Percentiles rank a stretch among this genome's conserved stretches.
Conservation (phyloP, 2,797 vertebrate species). For the Molossus alvarezi region DNA sequence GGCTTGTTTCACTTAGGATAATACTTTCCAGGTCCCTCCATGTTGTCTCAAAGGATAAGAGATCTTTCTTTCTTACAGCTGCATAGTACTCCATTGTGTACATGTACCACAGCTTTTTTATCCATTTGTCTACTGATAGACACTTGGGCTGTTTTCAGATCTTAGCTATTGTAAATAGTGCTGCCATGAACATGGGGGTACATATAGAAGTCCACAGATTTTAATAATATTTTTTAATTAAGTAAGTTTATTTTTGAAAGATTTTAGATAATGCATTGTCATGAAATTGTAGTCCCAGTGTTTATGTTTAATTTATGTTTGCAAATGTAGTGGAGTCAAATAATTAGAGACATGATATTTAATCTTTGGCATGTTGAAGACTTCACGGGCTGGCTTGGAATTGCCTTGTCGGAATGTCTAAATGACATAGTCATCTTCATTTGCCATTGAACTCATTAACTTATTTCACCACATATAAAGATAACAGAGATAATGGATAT, state of each 20-base stretch:
- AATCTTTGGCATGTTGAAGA: background rate
- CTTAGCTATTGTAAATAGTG: no score
- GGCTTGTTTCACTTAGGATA: no score
- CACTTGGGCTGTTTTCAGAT: no score
- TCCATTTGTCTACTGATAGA: no score
- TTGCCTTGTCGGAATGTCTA: background rate
- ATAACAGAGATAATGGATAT: background rate
- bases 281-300: background rate
- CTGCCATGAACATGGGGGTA: no score
- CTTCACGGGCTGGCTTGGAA: background rate
- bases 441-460: background rate
- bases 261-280: background rate
- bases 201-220: background rate
- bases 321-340: background rate
- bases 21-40: no score
- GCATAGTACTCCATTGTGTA: no score
- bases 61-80: no score
- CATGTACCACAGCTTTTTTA: no score
- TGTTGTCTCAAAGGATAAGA: no score
- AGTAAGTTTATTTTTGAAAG: background rate
- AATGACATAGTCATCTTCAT: background rate
- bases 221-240: conserved; percentile 33
- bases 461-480: conserved; percentile 22
- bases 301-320: conserved; percentile 39
- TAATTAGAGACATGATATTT: background rate